These are phyloP conservation scores for Megaptera novaeangliae DNA, from an alignment of 2,113 vertebrate species.

Conservation along the genomic window DNA sequence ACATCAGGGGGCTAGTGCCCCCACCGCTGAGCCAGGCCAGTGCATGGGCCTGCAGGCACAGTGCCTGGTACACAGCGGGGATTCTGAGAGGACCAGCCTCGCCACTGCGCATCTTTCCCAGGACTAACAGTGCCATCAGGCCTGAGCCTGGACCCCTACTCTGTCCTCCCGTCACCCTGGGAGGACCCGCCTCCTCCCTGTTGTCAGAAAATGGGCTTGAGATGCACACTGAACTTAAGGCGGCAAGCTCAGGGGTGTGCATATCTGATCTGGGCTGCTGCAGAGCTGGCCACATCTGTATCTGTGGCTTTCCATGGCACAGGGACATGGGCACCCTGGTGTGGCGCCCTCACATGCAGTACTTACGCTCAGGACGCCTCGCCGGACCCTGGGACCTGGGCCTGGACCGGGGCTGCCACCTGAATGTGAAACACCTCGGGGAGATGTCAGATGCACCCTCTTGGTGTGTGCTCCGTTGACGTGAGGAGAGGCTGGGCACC, in stretches of 20 bases:
- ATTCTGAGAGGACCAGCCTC: fast-evolving
- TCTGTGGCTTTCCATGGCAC: background rate
- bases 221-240: background rate
- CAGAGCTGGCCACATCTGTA: no score
- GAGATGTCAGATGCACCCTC: background rate
- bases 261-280: background rate
- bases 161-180: background rate
- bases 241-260: background rate
- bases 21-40: background rate
- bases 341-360: fast-evolving
- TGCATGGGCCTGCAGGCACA: fast-evolving
- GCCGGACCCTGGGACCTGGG: fast-evolving
- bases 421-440: fast-evolving
- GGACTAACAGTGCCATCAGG: fast-evolving
- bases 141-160: no score
- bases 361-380: background rate
- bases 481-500: fast-evolving
- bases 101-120: fast-evolving
- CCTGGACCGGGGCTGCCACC: fast-evolving
- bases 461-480: background rate
- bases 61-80: fast-evolving
- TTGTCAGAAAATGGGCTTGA: background rate
- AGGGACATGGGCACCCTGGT: fast-evolving
- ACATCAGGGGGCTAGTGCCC: fast-evolving
- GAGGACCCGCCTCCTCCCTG: background rate